A percentile compares a stretch with the other conserved stretches of the same genome.
These are phyloP conservation scores for Scalopus aquaticus DNA, from an alignment of 2,113 vertebrate species.

Conservation along the genomic window DNA sequence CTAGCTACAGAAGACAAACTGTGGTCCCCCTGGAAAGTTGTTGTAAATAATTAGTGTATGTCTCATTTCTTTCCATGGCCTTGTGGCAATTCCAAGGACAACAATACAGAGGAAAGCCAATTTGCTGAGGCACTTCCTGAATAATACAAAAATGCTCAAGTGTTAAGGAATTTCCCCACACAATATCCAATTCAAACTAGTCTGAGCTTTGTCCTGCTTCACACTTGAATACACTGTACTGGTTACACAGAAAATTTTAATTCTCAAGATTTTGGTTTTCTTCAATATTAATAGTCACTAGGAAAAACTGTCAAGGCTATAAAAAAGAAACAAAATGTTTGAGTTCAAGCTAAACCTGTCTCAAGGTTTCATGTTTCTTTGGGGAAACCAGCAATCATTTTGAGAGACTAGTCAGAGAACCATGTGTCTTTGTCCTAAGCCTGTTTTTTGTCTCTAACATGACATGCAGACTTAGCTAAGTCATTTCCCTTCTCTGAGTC, in stretches of 20 bases:
- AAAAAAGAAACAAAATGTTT: neutral
- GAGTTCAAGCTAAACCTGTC: neutral
- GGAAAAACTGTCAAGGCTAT: neutral
- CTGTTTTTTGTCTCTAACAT: neutral
- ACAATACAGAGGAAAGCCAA: conserved; percentile 28
- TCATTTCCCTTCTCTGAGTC: neutral
- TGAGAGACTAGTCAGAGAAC: neutral
- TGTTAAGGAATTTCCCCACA: conserved; percentile 24
- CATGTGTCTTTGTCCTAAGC: neutral
- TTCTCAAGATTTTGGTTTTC: neutral
- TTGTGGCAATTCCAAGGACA: conserved; percentile 24
- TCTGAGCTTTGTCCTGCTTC: neutral
- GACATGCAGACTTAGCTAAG: neutral
- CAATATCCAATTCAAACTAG: neutral
- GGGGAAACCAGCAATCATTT: neutral
- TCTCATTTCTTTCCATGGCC: neutral
- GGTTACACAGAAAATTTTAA: neutral
- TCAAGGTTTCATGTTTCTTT: neutral
- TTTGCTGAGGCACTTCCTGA: conserved; percentile 46
- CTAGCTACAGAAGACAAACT: neutral
- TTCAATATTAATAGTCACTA: neutral
- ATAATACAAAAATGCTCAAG: conserved; percentile 8
- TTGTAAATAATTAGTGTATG: conserved; percentile 34
- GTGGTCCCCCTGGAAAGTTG: neutral
- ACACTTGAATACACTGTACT: neutral